A percentile compares a stretch with the other conserved stretches of the same genome.
Conservation (phyloP, 2,113 vertebrate genomes). For the Hydrochoerus hydrochaeris region DNA sequence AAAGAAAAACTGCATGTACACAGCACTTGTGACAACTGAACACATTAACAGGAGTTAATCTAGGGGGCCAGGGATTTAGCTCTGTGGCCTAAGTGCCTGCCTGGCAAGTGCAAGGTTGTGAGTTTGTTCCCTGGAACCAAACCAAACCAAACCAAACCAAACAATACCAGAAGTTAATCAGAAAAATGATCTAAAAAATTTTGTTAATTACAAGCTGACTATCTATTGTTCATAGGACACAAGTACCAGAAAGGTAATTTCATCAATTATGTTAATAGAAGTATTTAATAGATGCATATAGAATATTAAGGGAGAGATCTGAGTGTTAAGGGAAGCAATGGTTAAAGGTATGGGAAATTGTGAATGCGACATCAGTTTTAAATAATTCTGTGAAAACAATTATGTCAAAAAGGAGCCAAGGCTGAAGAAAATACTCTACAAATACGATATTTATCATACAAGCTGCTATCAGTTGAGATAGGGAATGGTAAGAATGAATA, state of each 20-base stretch:
- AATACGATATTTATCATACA: background rate
- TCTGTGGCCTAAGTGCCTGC: no score
- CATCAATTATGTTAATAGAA: background rate
- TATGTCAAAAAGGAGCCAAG: background rate
- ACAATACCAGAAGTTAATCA: background rate
- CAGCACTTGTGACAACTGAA: background rate
- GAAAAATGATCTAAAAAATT: background rate
- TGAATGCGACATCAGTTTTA: background rate
- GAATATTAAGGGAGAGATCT: background rate
- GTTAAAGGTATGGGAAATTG: background rate
- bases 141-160: no score
- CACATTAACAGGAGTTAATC: background rate
- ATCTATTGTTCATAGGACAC: background rate
- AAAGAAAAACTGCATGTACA: background rate
- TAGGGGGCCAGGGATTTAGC: no score
- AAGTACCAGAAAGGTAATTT: background rate
- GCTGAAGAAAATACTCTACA: background rate
- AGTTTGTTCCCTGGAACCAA: no score
- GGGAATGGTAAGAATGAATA: background rate
- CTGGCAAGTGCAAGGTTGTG: no score
- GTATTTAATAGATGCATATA: background rate
- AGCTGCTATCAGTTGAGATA: background rate
- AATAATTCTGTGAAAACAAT: background rate
- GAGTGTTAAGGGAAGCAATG: background rate
- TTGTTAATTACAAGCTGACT: background rate